Evolutionary conservation across 2,797 vertebrate species (phyloP).

Genomic region (Sebastes ruberrimus): DNA sequence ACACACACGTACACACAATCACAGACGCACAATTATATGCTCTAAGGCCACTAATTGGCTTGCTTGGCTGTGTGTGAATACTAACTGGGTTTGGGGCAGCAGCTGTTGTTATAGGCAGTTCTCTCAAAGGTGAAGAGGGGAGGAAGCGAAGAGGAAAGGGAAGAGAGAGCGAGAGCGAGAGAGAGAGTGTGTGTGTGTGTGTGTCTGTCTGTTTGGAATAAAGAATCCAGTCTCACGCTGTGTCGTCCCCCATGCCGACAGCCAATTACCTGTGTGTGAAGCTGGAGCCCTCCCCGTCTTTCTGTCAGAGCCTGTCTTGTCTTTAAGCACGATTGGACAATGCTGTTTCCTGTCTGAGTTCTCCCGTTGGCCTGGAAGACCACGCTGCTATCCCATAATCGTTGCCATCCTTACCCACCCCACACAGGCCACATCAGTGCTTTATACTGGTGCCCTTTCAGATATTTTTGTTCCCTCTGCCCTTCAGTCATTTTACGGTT

Average conservation of each 20-base stretch:
- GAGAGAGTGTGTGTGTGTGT: background rate
- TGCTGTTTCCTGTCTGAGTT: constrained; percentile 57
- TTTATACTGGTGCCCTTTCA: constrained; percentile 8
- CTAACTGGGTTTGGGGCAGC: constrained; percentile 54
- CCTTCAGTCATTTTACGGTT: constrained; percentile 15
- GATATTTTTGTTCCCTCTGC: constrained; percentile 21
- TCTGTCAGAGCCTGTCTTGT: constrained; percentile 46
- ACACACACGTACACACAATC: constrained; percentile 13
- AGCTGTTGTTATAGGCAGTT: constrained; percentile 68
- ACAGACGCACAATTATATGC: constrained; percentile 58
- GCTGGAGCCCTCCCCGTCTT: constrained; percentile 43
- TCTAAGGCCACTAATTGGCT: constrained; percentile 76
- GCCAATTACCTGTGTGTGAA: constrained; percentile 77
- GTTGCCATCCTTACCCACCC: constrained; percentile 33
- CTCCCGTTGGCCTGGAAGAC: constrained; percentile 37
- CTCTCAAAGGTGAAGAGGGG: constrained; percentile 55
- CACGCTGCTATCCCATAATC: constrained; percentile 38
- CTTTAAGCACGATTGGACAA: constrained; percentile 54
- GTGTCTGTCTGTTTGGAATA: constrained; percentile 28
- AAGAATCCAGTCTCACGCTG: constrained; percentile 64
- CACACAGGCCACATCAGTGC: constrained; percentile 32
- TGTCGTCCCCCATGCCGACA: constrained; percentile 61
- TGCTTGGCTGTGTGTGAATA: constrained; percentile 70
- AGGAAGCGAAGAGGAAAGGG: constrained; percentile 35
- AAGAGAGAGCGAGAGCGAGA: background rate